A percentile compares a stretch with the other conserved stretches of the same genome.
Evolutionary conservation across 2,888 invertebrate genomes (phyloP).

Genomic region (Oxycera nigricornis): DNA sequence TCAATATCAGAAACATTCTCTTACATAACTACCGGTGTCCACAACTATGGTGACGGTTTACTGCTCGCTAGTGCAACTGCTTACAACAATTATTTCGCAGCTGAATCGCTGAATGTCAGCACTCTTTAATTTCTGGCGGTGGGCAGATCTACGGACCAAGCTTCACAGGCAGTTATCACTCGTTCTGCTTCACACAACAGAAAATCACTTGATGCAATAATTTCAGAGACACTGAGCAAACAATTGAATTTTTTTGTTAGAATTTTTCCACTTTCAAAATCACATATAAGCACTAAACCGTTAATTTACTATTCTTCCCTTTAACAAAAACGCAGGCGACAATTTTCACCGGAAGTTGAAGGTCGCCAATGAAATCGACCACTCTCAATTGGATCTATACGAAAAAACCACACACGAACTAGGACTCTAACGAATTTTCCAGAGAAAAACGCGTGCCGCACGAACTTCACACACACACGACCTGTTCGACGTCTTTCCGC

Average conservation of each 20-base stretch:
- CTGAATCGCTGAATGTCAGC: neutral
- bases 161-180: neutral
- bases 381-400: neutral
- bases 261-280: neutral
- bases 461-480: neutral
- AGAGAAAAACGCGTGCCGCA: neutral
- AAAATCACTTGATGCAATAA: neutral
- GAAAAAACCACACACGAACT: neutral
- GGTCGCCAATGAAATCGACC: neutral
- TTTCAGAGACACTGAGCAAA: neutral
- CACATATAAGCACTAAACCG: neutral
- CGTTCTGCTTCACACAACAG: neutral
- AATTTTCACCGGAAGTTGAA: constrained; percentile 18
- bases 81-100: neutral
- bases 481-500: constrained; percentile 44
- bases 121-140: neutral
- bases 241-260: neutral
- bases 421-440: neutral
- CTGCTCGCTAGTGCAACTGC: constrained; percentile 8
- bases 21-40: constrained; percentile 44
- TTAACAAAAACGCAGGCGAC: neutral
- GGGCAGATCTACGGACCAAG: neutral
- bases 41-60: constrained; percentile 43
- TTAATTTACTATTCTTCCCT: neutral
- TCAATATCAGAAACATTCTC: neutral